A percentile compares a stretch with the other conserved stretches of the same genome.
These are phyloP conservation scores for Periphyllus acericola DNA, from an alignment of 2,888 invertebrate genomes.

Conservation along the genomic window DNA sequence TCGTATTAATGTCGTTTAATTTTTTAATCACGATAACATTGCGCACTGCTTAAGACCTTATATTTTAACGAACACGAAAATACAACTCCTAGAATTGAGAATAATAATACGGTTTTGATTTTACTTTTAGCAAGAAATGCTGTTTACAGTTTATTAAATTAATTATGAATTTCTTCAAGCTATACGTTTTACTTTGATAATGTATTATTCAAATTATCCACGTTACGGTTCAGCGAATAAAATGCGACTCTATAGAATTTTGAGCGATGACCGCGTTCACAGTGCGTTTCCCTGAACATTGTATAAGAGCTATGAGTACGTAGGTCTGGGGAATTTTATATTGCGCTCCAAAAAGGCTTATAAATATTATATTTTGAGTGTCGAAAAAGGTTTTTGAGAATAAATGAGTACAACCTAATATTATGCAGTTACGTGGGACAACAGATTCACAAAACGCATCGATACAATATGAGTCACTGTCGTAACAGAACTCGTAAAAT, in stretches of 20 bases:
- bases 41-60: too few relatives aligned
- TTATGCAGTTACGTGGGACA: too few relatives aligned
- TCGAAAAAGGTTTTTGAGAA: neutral
- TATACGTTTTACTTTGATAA: neutral
- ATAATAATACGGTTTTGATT: neutral
- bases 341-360: neutral
- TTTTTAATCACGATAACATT: too few relatives aligned
- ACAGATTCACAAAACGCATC: too few relatives aligned
- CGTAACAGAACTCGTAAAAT: too few relatives aligned
- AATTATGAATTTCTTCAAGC: neutral
- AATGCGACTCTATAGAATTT: neutral
- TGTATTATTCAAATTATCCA: neutral
- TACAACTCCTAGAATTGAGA: too few relatives aligned
- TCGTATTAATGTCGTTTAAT: too few relatives aligned
- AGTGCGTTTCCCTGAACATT: neutral
- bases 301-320: neutral
- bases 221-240: neutral
- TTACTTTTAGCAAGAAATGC: neutral
- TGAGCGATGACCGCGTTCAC: neutral
- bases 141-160: neutral
- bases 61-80: too few relatives aligned
- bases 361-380: neutral
- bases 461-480: too few relatives aligned
- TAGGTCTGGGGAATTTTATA: conserved; percentile 6
- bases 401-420: too few relatives aligned